A percentile compares a stretch with the other conserved stretches of the same genome.
Evolutionary conservation across 1,140 invertebrate species (phyloP).

Genomic region (Drosophila nasuta): DNA sequence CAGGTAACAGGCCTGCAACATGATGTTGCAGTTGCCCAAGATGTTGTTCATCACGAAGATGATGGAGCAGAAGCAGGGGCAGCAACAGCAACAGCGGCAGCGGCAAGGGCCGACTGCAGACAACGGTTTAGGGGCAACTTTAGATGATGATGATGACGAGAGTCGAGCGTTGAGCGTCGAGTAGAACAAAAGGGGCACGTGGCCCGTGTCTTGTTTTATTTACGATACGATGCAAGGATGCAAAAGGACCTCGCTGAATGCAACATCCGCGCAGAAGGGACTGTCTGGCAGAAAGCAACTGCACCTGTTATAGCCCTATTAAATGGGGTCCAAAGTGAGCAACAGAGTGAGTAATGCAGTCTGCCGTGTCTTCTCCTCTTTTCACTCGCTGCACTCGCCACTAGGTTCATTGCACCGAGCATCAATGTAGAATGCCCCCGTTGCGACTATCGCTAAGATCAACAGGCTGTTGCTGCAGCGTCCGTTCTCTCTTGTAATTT

Average conservation of each 20-base stretch:
- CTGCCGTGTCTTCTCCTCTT: too few relatives aligned
- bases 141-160: neutral
- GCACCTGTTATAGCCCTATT: slow-evolving; percentile 53
- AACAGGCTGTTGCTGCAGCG: neutral
- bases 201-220: slow-evolving; percentile 32
- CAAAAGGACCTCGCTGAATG: slow-evolving; percentile 30
- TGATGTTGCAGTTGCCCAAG: slow-evolving; percentile 41
- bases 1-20: slow-evolving; percentile 28
- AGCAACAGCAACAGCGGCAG: neutral
- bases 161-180: too few relatives aligned
- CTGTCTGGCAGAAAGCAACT: slow-evolving; percentile 10
- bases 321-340: slow-evolving; percentile 21
- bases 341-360: slow-evolving; percentile 8
- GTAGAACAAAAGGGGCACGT: slow-evolving; percentile 43
- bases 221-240: slow-evolving; percentile 50
- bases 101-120: neutral
- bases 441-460: neutral
- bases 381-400: neutral
- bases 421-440: slow-evolving; percentile 12
- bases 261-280: slow-evolving; percentile 40
- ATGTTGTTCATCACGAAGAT: slow-evolving; percentile 11
- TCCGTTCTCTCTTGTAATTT: neutral
- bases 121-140: slow-evolving; percentile 11
- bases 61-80: slow-evolving; percentile 21
- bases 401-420: slow-evolving; percentile 23